Evolutionary conservation across 2,888 invertebrate genomes (phyloP).

Genomic region (Cheilosia soror): DNA sequence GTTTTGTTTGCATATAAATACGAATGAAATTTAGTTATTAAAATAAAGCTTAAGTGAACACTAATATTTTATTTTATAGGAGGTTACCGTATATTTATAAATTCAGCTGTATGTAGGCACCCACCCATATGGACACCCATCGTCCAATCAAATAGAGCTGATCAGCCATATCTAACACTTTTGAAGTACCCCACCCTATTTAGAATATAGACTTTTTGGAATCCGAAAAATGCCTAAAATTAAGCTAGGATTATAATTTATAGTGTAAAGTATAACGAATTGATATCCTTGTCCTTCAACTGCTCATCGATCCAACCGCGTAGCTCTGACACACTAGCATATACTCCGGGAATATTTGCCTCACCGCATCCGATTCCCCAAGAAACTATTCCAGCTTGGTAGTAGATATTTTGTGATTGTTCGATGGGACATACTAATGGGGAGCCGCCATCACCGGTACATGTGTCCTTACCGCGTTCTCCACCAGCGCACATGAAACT

Average conservation of each 20-base stretch:
- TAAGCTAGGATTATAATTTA: constrained; percentile 40
- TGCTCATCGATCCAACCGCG: constrained; percentile 89
- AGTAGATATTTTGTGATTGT: constrained; percentile 78
- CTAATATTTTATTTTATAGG: too few relatives aligned
- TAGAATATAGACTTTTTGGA: neutral
- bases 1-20: too few relatives aligned
- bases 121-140: too few relatives aligned
- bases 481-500: constrained; percentile 93
- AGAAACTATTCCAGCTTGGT: constrained; percentile 88
- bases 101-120: too few relatives aligned
- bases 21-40: too few relatives aligned
- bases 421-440: constrained; percentile 90
- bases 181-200: neutral
- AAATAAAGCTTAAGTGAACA: too few relatives aligned
- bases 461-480: constrained; percentile 89
- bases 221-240: neutral
- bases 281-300: constrained; percentile 76
- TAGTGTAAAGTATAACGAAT: constrained; percentile 77
- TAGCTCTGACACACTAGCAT: constrained; percentile 87
- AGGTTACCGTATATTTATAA: too few relatives aligned
- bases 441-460: constrained; percentile 91
- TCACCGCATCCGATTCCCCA: constrained; percentile 93
- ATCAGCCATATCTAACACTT: too few relatives aligned
- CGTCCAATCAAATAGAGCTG: too few relatives aligned
- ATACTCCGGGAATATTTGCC: constrained; percentile 88